Base-by-base conservation (phyloP, 2,797 vertebrate genomes). In the Nyctibius grandis region DNA sequence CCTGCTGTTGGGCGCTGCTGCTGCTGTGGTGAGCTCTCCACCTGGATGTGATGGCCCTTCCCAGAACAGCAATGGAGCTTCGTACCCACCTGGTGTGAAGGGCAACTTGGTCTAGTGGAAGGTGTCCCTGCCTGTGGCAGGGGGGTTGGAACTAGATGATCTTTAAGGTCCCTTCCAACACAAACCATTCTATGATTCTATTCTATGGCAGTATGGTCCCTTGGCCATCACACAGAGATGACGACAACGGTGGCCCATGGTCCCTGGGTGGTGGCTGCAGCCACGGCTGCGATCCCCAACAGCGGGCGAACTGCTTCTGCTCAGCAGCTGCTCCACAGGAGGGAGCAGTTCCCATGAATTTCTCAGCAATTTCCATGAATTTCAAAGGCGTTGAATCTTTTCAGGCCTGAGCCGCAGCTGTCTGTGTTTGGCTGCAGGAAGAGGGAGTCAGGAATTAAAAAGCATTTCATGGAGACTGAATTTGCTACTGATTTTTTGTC, bases 321-420 rank as follows among this genome's bases (percentile, higher is more conserved):
- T 89, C 85, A 33, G 81, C 89, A 86, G 76, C 93, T 96, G 93
- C 82, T 96, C 95, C 95, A 96, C 92, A 93, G 95, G 92, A 96
- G 96, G 95, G 89, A 96, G 93, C 87, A 95, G 50, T 93, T 89
- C 89, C 85, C 73, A 22, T 40, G 76, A 83, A 84, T 92, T 90
- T 80, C 87, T 72, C 79, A 3, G 4, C 63, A 50, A 78, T 91
- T 91, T 36, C 89, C 91, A 91, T 82, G 38, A 70, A 70, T 95
- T 88, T 95, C 79, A 73, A 78, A 94, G 81, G 80, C 44, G 0
- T 6, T 3, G 59, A 50, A 53, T 81, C 34, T 82, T 88, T 85
- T 73, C 94, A 95, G 56, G 85, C 74, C 16, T 0, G 28, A 90
- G 48, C 70, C 0, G 5, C 89, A 96, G 96, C 93, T 95, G 85